These are phyloP conservation scores for Catajapyx aquilonaris DNA, from an alignment of 1,140 invertebrate species.

Conservation along the genomic window DNA sequence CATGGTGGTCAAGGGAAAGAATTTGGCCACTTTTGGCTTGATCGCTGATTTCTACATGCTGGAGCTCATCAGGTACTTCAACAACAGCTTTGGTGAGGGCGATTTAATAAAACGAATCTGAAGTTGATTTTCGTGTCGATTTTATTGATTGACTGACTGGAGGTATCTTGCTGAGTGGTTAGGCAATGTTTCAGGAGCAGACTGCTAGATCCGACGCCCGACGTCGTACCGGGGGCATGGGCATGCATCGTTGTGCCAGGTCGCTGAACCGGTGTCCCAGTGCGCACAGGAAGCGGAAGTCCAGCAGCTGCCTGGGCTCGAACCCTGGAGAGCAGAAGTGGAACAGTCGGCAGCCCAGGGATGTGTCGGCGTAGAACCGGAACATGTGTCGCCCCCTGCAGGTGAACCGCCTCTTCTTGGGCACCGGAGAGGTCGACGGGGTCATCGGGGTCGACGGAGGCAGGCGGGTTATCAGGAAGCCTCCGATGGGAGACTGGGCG, in stretches of 20 bases:
- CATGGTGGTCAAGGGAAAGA: too few relatives aligned
- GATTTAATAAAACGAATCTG: too few relatives aligned
- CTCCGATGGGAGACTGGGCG: background rate
- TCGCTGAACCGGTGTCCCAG: background rate
- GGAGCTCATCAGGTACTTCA: too few relatives aligned
- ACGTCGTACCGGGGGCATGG: too few relatives aligned
- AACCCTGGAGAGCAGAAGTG: constrained; percentile 36
- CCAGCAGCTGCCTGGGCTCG: constrained; percentile 27
- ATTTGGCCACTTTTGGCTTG: too few relatives aligned
- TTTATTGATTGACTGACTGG: too few relatives aligned
- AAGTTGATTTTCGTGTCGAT: too few relatives aligned
- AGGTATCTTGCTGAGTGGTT: too few relatives aligned
- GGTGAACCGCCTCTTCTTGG: constrained; percentile 21
- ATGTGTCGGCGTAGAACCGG: constrained; percentile 29
- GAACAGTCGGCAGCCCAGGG: constrained; percentile 31
- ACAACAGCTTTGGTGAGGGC: too few relatives aligned
- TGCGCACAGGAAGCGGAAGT: constrained; percentile 33
- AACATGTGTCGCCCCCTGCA: constrained; percentile 30
- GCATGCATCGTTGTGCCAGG: background rate
- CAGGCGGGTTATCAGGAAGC: background rate
- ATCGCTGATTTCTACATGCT: too few relatives aligned
- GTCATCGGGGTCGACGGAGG: constrained; percentile 4
- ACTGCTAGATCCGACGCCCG: too few relatives aligned
- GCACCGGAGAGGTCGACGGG: constrained; percentile 2
- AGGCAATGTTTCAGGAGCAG: too few relatives aligned